A percentile compares a stretch with the other conserved stretches of the same genome.
These are phyloP conservation scores for Rhabdomys dilectus DNA, from an alignment of 2,113 vertebrate species.

Conservation along the genomic window DNA sequence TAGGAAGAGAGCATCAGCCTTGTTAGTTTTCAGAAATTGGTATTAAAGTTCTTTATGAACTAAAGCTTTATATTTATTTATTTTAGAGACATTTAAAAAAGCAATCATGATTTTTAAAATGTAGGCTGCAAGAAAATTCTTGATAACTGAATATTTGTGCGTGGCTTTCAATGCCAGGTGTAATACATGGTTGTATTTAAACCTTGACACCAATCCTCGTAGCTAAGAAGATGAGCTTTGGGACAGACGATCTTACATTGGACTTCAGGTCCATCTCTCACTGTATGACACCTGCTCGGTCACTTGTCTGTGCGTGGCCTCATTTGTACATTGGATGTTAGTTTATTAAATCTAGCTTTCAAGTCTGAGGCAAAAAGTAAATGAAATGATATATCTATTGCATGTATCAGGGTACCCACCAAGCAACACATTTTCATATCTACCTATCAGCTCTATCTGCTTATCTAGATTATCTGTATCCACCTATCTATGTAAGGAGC, in stretches of 20 bases:
- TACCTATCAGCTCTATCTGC: neutral
- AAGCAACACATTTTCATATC: neutral
- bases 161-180: neutral
- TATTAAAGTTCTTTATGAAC: neutral
- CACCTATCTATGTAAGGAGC: neutral
- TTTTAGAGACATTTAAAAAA: neutral
- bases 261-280: neutral
- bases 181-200: neutral
- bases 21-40: neutral
- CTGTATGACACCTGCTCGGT: neutral
- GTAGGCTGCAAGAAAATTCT: neutral
- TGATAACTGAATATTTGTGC: neutral
- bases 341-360: neutral
- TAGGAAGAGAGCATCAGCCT: neutral
- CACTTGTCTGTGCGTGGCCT: neutral
- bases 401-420: neutral
- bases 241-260: neutral
- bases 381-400: neutral
- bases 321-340: neutral
- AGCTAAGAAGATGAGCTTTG: neutral
- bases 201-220: neutral
- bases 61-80: constrained; percentile 1
- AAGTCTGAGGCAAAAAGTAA: neutral
- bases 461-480: neutral
- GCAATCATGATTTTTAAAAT: neutral